These are phyloP conservation scores for Neoniphon sammara DNA, from an alignment of 2,797 vertebrate genomes.

Conservation along the genomic window DNA sequence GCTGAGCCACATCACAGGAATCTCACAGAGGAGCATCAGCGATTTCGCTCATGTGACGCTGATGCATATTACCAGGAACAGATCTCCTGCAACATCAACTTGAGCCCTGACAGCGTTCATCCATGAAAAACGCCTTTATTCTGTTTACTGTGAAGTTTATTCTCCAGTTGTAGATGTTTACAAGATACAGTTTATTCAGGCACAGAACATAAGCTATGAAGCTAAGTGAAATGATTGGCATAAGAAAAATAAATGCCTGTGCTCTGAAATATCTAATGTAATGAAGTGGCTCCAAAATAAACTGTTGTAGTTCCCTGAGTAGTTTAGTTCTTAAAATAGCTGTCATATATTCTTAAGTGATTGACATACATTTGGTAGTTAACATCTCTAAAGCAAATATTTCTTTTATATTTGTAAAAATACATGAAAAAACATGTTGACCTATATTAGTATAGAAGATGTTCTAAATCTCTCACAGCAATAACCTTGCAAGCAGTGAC, in stretches of 20 bases:
- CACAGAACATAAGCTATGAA: neutral
- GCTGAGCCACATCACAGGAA: conserved; percentile 90
- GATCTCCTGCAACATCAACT: conserved; percentile 28
- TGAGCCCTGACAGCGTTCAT: neutral
- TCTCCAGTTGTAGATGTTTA: neutral
- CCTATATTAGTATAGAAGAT: neutral
- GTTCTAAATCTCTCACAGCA: neutral
- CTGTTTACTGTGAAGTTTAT: neutral
- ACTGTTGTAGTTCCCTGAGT: neutral
- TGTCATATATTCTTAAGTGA: neutral
- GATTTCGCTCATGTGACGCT: conserved; percentile 86
- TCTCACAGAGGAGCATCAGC: conserved; percentile 85
- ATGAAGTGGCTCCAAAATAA: no score
- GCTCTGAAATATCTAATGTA: no score
- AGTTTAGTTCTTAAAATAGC: neutral
- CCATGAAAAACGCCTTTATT: neutral
- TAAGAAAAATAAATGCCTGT: neutral
- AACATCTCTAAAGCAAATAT: neutral
- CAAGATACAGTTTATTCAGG: neutral
- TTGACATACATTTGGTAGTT: neutral
- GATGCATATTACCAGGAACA: conserved; percentile 75
- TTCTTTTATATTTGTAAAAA: conserved; percentile 12
- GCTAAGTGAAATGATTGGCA: neutral
- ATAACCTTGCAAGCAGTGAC: neutral
- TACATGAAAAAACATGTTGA: neutral